These are phyloP conservation scores for Neomonachus schauinslandi DNA, from an alignment of 2,113 vertebrate genomes.

Conservation along the genomic window DNA sequence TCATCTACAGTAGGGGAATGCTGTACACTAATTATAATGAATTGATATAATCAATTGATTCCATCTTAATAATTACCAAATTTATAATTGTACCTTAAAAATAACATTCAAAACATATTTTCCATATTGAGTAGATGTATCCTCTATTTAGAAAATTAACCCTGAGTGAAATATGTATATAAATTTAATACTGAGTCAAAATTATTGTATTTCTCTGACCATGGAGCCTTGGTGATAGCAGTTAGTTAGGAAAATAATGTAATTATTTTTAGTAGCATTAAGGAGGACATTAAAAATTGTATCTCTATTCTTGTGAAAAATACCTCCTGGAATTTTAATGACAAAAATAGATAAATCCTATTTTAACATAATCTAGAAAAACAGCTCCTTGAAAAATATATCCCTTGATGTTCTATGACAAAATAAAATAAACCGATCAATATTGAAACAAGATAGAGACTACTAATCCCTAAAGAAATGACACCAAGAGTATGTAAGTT, in stretches of 20 bases:
- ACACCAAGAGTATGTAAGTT: not conserved
- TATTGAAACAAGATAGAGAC: conserved; percentile 13
- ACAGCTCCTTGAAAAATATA: not conserved
- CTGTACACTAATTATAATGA: conserved; percentile 19
- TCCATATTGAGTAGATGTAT: conserved; percentile 5
- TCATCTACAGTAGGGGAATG: not conserved
- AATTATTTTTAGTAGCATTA: conserved; percentile 30
- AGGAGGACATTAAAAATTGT: not conserved
- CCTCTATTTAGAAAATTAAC: conserved; percentile 39
- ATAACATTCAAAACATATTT: not conserved
- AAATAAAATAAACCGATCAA: not conserved
- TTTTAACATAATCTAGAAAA: conserved; percentile 40
- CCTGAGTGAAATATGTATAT: not conserved
- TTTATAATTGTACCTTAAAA: conserved; percentile 10
- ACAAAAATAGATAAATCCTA: conserved; percentile 11
- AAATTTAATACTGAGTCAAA: not conserved
- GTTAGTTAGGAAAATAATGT: conserved; percentile 28
- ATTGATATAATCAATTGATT: not conserved
- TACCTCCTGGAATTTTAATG: not conserved
- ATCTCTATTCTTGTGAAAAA: conserved; percentile 39
- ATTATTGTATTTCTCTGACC: not conserved
- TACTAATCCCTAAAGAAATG: not conserved
- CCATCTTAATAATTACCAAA: not conserved
- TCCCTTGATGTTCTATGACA: not conserved
- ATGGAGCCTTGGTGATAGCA: not conserved